phyloP scores from a whole-genome alignment of 1,140 invertebrate species.

The Temnothorax curvispinosus region DNA sequence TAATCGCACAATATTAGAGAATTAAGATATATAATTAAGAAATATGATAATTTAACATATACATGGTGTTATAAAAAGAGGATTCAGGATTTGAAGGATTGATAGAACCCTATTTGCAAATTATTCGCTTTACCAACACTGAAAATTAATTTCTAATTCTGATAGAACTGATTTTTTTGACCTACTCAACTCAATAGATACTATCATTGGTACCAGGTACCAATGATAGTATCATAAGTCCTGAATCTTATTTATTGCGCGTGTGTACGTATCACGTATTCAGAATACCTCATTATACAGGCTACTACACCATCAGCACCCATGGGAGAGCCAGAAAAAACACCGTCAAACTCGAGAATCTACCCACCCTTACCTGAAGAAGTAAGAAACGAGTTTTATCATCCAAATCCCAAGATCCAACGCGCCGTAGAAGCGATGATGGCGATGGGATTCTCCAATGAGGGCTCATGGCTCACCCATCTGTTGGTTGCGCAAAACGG shows the following conservation, averaged over 20 bases:
- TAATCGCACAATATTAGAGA: background rate
- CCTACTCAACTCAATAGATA: background rate
- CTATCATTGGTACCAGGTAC: background rate
- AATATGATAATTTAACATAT: background rate
- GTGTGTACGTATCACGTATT: background rate
- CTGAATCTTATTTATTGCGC: background rate
- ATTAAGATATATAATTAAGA: background rate
- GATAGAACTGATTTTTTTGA: background rate
- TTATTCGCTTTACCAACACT: background rate
- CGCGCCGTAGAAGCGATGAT: slow-evolving; percentile 89
- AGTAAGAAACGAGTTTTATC: slow-evolving; percentile 61
- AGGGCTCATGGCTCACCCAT: slow-evolving; percentile 88
- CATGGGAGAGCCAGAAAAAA: slow-evolving; percentile 11
- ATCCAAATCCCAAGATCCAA: slow-evolving; percentile 88
- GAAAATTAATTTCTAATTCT: background rate
- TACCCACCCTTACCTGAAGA: slow-evolving; percentile 74
- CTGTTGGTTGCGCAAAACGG: slow-evolving; percentile 88
- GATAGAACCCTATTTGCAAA: background rate
- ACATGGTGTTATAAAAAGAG: background rate
- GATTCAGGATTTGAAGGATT: background rate
- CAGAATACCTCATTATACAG: slow-evolving; percentile 48
- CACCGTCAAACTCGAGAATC: slow-evolving; percentile 29
- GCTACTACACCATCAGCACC: slow-evolving; percentile 24
- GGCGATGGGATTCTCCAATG: slow-evolving; percentile 93
- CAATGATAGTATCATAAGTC: background rate